Evolutionary conservation across 2,113 vertebrate species (phyloP).

Genomic region (Microcebus tavaratra): DNA sequence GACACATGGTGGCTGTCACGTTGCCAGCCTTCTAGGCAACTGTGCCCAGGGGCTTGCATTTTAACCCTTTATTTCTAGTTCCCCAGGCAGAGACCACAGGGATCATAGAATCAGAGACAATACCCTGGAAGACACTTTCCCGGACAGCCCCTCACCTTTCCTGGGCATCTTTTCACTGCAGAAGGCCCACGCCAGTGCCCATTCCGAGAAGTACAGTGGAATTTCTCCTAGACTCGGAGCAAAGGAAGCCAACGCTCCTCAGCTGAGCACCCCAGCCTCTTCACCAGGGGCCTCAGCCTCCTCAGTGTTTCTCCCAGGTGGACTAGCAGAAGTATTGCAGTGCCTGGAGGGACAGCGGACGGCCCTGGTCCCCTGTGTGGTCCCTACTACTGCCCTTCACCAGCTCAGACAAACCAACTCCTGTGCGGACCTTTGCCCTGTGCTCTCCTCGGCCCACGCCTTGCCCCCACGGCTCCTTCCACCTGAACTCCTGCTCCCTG

Average conservation of each 20-base stretch:
- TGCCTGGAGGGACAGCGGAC: neutral
- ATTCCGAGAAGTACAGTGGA: neutral
- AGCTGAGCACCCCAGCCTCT: neutral
- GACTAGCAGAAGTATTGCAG: neutral
- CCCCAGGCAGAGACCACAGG: neutral
- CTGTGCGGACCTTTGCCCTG: no score
- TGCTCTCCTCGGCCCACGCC: neutral
- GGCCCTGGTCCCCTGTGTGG: no score
- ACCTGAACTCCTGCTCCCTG: neutral
- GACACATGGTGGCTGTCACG: neutral
- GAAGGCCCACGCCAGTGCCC: neutral
- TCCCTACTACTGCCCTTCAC: neutral
- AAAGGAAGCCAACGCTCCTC: neutral
- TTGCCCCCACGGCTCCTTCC: neutral
- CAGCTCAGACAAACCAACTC: neutral
- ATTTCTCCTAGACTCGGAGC: neutral
- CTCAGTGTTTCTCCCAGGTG: neutral
- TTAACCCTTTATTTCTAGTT: neutral
- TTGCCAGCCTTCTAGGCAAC: neutral
- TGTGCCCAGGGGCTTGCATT: neutral
- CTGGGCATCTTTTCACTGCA: neutral
- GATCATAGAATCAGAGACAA: neutral
- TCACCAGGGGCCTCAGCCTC: rapidly evolving
- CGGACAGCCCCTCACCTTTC: neutral
- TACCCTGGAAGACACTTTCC: neutral